These are phyloP conservation scores for Tetraneura akinire DNA, from an alignment of 1,140 invertebrate species.

Conservation along the genomic window DNA sequence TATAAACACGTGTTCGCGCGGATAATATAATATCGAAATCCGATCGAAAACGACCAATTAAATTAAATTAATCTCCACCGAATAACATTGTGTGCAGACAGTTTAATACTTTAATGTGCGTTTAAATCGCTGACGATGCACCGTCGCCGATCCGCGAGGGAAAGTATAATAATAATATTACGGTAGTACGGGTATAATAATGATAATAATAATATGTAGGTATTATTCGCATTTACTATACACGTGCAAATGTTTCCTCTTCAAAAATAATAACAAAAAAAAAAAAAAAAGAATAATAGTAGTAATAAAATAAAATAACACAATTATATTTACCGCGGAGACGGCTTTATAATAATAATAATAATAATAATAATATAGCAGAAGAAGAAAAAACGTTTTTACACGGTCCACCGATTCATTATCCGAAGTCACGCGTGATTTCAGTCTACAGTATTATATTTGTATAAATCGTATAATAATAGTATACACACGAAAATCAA, in stretches of 20 bases:
- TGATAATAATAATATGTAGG: not conserved
- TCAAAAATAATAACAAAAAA: not conserved
- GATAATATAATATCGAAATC: slow-evolving; percentile 23
- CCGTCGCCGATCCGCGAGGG: not conserved
- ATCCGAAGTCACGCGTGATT: not conserved
- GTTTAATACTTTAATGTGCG: slow-evolving; percentile 16
- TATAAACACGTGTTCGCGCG: not conserved
- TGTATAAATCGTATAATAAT: too few relatives aligned
- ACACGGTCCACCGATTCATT: too few relatives aligned
- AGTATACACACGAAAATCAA: too few relatives aligned
- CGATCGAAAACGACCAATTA: not conserved
- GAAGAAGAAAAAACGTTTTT: too few relatives aligned
- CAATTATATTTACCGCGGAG: not conserved
- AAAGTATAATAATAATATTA: slow-evolving; percentile 15
- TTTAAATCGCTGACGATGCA: not conserved
- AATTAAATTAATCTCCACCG: slow-evolving; percentile 32
- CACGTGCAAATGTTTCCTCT: not conserved
- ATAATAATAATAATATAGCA: too few relatives aligned
- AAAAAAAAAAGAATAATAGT: not conserved
- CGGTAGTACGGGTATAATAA: not conserved
- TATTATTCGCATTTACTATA: not conserved
- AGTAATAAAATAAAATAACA: not conserved
- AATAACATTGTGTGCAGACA: not conserved
- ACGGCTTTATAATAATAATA: too few relatives aligned
- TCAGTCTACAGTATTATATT: too few relatives aligned